Evolutionary conservation across 2,113 vertebrate genomes (phyloP).

Genomic region (Tyto alba): DNA sequence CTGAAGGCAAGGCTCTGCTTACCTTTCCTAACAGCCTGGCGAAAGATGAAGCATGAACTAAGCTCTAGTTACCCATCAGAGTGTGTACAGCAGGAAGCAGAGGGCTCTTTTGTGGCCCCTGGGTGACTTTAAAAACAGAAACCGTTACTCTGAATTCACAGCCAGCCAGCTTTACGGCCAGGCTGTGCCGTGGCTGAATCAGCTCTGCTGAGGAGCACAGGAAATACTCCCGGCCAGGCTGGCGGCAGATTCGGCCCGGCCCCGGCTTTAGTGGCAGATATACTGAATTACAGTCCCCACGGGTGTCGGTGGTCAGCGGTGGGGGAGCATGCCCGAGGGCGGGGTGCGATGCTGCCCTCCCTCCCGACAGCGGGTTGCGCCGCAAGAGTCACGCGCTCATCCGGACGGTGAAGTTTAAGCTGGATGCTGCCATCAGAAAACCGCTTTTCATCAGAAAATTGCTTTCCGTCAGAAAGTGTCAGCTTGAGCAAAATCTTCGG

Average conservation of each 20-base stretch:
- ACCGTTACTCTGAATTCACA: neutral
- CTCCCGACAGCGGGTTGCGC: neutral
- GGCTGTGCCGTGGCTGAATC: neutral
- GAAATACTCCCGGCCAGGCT: neutral
- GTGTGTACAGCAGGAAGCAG: neutral
- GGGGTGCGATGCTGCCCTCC: neutral
- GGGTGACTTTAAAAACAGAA: neutral
- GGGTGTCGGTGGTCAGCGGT: neutral
- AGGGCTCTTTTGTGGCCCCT: neutral
- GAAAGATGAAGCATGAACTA: neutral
- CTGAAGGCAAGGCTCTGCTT: neutral
- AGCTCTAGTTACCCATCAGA: neutral
- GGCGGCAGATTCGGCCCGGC: neutral
- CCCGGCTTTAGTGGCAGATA: neutral
- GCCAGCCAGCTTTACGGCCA: neutral
- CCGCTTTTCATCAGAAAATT: neutral
- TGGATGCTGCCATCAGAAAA: neutral
- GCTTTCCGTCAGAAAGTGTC: neutral
- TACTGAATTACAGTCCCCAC: neutral
- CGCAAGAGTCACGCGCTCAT: rapidly evolving
- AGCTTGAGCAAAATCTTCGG: neutral
- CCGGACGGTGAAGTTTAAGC: neutral
- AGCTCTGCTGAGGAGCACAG: neutral
- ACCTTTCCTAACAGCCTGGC: neutral
- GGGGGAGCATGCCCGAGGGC: neutral